Conservation (phyloP, 2,113 vertebrate species). For the Cephalophus harveyi region DNA sequence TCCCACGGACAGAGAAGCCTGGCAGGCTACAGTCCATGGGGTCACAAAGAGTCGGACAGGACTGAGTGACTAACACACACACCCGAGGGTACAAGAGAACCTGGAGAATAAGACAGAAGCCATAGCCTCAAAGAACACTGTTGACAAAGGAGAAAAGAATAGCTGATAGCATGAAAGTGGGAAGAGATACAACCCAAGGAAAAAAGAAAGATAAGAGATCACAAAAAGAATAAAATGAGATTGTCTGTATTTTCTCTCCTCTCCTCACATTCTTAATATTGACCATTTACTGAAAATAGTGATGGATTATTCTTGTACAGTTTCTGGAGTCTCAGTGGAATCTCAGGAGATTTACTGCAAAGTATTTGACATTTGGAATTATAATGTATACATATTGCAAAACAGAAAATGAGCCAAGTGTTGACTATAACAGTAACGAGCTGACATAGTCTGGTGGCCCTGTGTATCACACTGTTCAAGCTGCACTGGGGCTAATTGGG, state of each 20-base stretch:
- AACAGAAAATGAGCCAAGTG: background rate
- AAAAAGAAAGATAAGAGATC: background rate
- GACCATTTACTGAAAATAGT: background rate
- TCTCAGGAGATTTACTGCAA: background rate
- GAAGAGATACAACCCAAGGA: background rate
- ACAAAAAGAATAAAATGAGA: background rate
- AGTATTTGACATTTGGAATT: background rate
- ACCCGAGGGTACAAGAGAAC: background rate
- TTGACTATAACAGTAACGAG: background rate
- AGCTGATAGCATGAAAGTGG: background rate
- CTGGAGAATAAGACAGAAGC: background rate
- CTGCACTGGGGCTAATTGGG: background rate
- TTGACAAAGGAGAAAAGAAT: background rate
- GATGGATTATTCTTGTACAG: background rate
- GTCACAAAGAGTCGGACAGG: background rate
- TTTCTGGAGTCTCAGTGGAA: background rate
- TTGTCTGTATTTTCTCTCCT: background rate
- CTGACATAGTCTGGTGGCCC: background rate
- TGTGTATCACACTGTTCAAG: background rate
- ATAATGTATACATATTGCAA: background rate
- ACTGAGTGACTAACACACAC: background rate
- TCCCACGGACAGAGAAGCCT: background rate
- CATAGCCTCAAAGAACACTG: background rate
- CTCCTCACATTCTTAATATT: background rate
- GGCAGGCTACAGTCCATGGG: background rate